Percentiles rank a stretch among this genome's conserved stretches.
Conservation (phyloP, 2,888 invertebrate species). For the Eristalis intricaria region DNA sequence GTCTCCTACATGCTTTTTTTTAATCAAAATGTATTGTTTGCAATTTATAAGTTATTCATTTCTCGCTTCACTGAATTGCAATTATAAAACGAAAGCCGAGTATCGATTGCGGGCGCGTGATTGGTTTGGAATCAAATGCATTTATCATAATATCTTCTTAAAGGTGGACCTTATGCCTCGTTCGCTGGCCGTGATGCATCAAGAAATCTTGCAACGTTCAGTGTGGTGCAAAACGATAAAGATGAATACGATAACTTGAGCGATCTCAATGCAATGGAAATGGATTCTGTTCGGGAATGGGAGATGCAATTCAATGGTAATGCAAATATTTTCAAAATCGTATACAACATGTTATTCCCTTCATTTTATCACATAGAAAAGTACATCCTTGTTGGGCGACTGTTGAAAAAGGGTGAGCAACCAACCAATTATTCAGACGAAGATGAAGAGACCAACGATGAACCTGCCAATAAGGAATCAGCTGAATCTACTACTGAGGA, state of each 20-base stretch:
- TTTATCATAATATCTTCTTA: slow-evolving; percentile 58
- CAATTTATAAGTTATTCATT: neutral
- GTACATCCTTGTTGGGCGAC: slow-evolving; percentile 94
- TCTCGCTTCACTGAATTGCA: slow-evolving; percentile 43
- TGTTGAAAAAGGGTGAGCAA: slow-evolving; percentile 95
- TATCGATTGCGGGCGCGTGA: slow-evolving; percentile 8
- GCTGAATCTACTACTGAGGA: slow-evolving; percentile 15
- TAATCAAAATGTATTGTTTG: neutral
- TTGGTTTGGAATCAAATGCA: neutral
- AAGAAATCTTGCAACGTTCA: slow-evolving; percentile 96
- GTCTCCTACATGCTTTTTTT: too few species aligned
- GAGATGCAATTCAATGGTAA: slow-evolving; percentile 97
- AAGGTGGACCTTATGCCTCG: slow-evolving; percentile 96
- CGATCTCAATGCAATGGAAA: slow-evolving; percentile 95
- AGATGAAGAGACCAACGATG: slow-evolving; percentile 82
- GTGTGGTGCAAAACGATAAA: slow-evolving; percentile 89
- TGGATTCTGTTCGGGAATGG: slow-evolving; percentile 98
- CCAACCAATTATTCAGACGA: slow-evolving; percentile 96
- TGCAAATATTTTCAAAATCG: neutral
- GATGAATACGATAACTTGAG: slow-evolving; percentile 97
- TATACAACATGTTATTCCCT: neutral
- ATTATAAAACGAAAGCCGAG: slow-evolving; percentile 16
- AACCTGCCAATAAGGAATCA: slow-evolving; percentile 56
- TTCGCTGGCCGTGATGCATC: slow-evolving; percentile 98
- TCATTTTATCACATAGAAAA: slow-evolving; percentile 86